These are phyloP conservation scores for Heliconius aoede DNA, from an alignment of 2,888 invertebrate species.

Conservation along the genomic window DNA sequence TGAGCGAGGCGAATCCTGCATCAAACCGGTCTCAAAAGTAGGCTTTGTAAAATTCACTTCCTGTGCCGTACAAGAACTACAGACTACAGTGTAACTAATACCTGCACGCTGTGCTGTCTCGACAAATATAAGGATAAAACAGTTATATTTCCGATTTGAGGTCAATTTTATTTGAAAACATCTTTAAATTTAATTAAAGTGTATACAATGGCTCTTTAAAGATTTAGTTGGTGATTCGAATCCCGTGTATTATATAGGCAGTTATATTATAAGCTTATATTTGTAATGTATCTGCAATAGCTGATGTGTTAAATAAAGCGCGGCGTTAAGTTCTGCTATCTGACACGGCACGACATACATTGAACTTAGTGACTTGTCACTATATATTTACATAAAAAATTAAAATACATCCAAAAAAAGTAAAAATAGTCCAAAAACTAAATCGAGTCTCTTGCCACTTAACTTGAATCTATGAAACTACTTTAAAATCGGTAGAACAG, in stretches of 20 bases:
- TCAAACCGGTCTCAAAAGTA: slow-evolving; percentile 76
- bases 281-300: neutral
- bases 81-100: slow-evolving; percentile 42
- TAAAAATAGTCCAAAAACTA: neutral
- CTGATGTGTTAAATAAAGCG: neutral
- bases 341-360: neutral
- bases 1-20: slow-evolving; percentile 61
- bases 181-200: neutral
- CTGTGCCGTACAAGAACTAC: slow-evolving; percentile 48
- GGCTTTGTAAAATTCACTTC: slow-evolving; percentile 74
- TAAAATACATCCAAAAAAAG: neutral
- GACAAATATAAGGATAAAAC: slow-evolving; percentile 39
- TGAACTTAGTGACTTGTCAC: neutral
- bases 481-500: slow-evolving; percentile 67
- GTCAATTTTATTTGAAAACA: neutral
- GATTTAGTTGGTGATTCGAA: too few species aligned
- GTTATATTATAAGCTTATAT: too few species aligned
- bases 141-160: neutral
- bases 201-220: too few species aligned
- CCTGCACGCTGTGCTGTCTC: slow-evolving; percentile 43
- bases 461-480: slow-evolving; percentile 71
- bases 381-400: neutral
- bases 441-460: slow-evolving; percentile 56
- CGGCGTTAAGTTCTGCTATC: neutral
- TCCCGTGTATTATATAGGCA: too few species aligned